A percentile compares a stretch with the other conserved stretches of the same genome.
phyloP scores from a whole-genome alignment of 2,888 invertebrate species.

The Ernsta delagoae region DNA sequence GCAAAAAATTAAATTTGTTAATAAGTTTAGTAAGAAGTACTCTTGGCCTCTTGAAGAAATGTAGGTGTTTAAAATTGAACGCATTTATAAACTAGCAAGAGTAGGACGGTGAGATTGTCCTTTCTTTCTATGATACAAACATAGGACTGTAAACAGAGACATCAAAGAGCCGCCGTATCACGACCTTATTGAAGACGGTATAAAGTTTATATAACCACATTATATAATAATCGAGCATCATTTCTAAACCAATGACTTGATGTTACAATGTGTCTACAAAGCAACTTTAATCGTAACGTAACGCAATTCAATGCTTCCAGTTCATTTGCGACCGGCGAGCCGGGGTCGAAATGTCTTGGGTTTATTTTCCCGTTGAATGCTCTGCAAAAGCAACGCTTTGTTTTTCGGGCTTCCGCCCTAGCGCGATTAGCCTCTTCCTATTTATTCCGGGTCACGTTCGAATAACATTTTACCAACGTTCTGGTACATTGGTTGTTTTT shows the following conservation, averaged over 20 bases:
- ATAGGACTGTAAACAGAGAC: no score
- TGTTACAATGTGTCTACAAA: slow-evolving; percentile 6
- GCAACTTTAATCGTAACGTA: slow-evolving; percentile 57
- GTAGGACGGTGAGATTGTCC: no score
- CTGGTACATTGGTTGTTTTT: slow-evolving; percentile 33
- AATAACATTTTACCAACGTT: slow-evolving; percentile 52
- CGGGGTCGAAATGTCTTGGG: slow-evolving; percentile 60
- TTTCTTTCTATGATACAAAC: no score
- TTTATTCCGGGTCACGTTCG: slow-evolving; percentile 60
- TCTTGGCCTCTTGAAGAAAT: no score
- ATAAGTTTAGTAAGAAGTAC: no score
- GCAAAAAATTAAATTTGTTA: background rate
- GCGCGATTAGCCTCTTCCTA: slow-evolving; percentile 63
- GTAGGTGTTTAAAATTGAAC: no score
- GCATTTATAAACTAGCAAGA: no score
- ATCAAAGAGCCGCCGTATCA: no score
- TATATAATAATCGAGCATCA: background rate
- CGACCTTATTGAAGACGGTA: no score
- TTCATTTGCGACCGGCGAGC: slow-evolving; percentile 61
- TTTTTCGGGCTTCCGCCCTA: slow-evolving; percentile 58
- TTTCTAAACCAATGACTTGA: slow-evolving; percentile 15
- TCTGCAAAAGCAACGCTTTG: slow-evolving; percentile 60
- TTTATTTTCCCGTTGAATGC: slow-evolving; percentile 67
- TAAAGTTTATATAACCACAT: no score
- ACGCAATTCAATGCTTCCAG: slow-evolving; percentile 60